A percentile compares a stretch with the other conserved stretches of the same genome.
Evolutionary conservation across 2,797 vertebrate species (phyloP).

Genomic region (Orestias chungarensis): DNA sequence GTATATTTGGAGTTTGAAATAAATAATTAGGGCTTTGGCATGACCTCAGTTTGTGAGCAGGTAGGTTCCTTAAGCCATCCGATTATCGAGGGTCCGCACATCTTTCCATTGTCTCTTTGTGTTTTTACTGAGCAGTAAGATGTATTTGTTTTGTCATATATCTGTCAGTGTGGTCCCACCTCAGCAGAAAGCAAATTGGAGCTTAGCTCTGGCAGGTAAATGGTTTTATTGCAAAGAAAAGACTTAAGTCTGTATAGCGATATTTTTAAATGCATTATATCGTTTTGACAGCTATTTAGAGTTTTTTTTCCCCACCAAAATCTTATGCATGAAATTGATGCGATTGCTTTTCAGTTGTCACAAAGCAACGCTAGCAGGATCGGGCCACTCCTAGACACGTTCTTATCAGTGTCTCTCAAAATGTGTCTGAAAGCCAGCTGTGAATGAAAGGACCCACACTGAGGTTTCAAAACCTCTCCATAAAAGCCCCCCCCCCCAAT

Average conservation of each 20-base stretch:
- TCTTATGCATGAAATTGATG: constrained; percentile 19
- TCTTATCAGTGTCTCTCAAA: constrained; percentile 47
- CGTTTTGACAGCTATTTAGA: neutral
- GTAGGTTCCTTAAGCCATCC: too few species aligned
- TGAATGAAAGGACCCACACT: constrained; percentile 43
- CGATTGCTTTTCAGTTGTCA: constrained; percentile 37
- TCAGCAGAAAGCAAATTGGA: neutral
- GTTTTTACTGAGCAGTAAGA: neutral
- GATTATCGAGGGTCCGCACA: too few species aligned
- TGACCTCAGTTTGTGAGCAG: too few species aligned
- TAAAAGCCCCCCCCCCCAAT: constrained; percentile 9
- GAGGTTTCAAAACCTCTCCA: constrained; percentile 41
- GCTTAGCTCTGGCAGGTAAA: neutral
- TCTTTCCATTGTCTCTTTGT: neutral
- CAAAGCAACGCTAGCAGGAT: constrained; percentile 28
- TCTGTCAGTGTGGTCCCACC: neutral
- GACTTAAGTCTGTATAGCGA: neutral
- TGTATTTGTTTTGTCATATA: neutral
- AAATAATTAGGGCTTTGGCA: too few species aligned
- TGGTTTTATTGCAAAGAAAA: neutral
- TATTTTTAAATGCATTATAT: neutral
- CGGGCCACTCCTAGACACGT: constrained; percentile 49
- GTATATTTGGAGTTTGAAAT: too few species aligned
- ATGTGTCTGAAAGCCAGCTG: constrained; percentile 38
- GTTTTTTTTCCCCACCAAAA: constrained; percentile 13